Base-by-base conservation (phyloP, 64 coral and sea anemone species). In the Montipora cactus region DNA sequence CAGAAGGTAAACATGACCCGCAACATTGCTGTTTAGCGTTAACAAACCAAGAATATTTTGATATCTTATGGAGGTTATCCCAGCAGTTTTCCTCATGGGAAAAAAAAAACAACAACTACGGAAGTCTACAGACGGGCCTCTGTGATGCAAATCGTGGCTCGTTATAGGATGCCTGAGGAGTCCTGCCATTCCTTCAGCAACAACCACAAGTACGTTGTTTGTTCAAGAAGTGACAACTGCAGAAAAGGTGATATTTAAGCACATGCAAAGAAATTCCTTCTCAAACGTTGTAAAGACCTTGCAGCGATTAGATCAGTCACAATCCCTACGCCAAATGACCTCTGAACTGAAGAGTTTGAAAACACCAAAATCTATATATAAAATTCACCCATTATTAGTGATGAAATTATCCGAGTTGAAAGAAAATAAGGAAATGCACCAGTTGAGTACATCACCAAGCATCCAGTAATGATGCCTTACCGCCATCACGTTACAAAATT, bases 81-180 rank as follows among this genome's bases (percentile, higher is more conserved):
- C 2, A 89, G 13, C 70, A 22, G 1, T 66, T 19, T 44, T 79
- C 88, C n/a, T 90, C 88, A 55, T 90, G 77, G 89, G 45, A 80
- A 8, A 79, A 19, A 52, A n/a, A 52, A 53, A 2, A n/a, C 23
- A 91, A 23, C 22, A 23, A 23, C 22, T 52, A 21, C 53, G 19
- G n/a, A 77, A 79, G 8, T 76, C 89, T 7, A 80, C 28, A 28
- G 28, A 28, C 28, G 28, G 77, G 77, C 59, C 81, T 3, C 59
- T 91, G 15, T 4, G 77, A 19, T 91, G 73, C 67, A 91, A 55
- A 68, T 16, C 22, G 4, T 91, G 67, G 23, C 20, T 91, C 2
- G 81, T 51, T n/a, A 23, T 3, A 78, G 59, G 73, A 49, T 46
- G 3, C 7, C 16, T n/a, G 5, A 15, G 4, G 4, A 52, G 16